A percentile compares a stretch with the other conserved stretches of the same genome.
Conservation (phyloP, 2,113 vertebrate genomes). For the Micronisus gabar region DNA sequence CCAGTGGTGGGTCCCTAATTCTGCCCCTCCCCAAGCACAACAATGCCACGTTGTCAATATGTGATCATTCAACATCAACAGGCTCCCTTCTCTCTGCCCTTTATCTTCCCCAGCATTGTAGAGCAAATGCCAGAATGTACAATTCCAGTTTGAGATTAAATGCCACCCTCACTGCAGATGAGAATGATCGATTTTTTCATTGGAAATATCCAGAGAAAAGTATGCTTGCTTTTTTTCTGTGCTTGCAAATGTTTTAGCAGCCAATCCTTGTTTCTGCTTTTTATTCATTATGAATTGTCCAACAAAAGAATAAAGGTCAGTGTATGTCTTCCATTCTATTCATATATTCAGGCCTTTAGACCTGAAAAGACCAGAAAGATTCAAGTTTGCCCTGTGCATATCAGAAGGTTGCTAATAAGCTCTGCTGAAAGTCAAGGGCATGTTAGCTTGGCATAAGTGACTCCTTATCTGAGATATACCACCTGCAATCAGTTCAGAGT, state of each 20-base stretch:
- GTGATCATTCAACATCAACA: constrained; percentile 38
- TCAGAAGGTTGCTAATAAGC: not conserved
- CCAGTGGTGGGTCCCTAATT: not conserved
- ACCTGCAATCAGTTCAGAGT: accelerated
- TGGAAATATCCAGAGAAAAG: not conserved
- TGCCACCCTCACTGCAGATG: constrained; percentile 24
- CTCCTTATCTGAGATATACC: not conserved
- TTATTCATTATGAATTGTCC: not conserved
- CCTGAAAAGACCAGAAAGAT: not conserved
- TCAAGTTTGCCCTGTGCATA: not conserved
- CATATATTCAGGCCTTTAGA: not conserved
- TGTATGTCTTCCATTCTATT: not conserved
- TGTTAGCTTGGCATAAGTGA: not conserved
- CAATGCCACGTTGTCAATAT: constrained; percentile 43
- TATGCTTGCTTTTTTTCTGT: not conserved
- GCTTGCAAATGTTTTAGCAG: not conserved
- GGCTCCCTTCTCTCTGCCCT: not conserved
- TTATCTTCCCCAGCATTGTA: constrained; percentile 21
- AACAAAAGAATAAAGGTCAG: not conserved
- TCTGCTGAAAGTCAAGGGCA: not conserved
- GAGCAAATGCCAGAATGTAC: not conserved
- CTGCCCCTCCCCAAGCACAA: constrained; percentile 8
- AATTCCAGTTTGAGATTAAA: constrained; percentile 16
- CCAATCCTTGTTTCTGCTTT: not conserved
- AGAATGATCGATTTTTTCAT: not conserved